Percentiles rank a stretch among this genome's conserved stretches.
Evolutionary conservation across 2,888 invertebrate species (phyloP).

Genomic region (Gymnocheta viridis): DNA sequence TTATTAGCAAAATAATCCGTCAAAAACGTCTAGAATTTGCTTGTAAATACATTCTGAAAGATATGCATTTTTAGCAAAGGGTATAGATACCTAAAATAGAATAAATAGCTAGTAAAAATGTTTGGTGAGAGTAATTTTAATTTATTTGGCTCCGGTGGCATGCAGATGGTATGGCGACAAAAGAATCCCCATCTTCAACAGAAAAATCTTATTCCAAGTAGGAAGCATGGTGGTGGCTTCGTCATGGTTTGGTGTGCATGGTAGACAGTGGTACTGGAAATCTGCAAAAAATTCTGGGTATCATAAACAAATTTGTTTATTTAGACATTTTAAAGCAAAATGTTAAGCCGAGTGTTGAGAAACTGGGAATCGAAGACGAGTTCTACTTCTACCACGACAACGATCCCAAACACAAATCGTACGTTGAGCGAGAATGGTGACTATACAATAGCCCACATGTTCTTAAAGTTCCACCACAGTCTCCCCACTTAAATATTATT

Average conservation of each 20-base stretch:
- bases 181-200: constrained; percentile 10
- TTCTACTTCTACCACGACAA: constrained; percentile 20
- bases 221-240: too few relatives aligned
- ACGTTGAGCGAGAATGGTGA: constrained; percentile 1
- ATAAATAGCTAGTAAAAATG: too few relatives aligned
- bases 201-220: constrained; percentile 5
- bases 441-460: constrained; percentile 4
- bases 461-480: constrained; percentile 5
- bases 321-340: constrained; percentile 17
- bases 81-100: background rate
- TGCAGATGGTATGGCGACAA: constrained; percentile 16
- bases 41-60: too few relatives aligned
- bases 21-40: too few relatives aligned
- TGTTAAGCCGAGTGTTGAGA: background rate
- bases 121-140: too few relatives aligned
- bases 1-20: too few relatives aligned
- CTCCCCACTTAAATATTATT: constrained; percentile 19
- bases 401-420: constrained; percentile 27
- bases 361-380: constrained; percentile 30
- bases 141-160: constrained; percentile 9
- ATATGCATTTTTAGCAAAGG: constrained; percentile 19
- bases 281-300: too few relatives aligned
- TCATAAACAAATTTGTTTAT: constrained; percentile 26
- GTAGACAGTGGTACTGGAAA: too few relatives aligned
- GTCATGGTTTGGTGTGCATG: too few relatives aligned